A percentile compares a stretch with the other conserved stretches of the same genome.
Conservation (phyloP, 2,797 vertebrate species). For the Pagetopsis macropterus region DNA sequence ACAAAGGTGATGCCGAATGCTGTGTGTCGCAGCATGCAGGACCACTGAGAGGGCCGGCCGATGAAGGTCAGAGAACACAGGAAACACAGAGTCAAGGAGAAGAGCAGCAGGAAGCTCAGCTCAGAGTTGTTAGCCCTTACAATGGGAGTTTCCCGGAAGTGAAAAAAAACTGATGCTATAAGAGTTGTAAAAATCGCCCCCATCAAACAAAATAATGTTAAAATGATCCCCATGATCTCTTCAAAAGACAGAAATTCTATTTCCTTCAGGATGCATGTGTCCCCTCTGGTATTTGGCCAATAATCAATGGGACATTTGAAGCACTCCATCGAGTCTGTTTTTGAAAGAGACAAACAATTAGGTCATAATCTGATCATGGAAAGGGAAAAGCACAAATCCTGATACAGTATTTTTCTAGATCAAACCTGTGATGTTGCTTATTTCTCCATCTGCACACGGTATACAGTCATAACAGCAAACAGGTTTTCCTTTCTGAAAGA, state of each 20-base stretch:
- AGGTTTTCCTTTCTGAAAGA: slow-evolving; percentile 71
- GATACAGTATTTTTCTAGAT: background rate
- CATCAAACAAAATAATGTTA: slow-evolving; percentile 55
- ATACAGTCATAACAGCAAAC: slow-evolving; percentile 75
- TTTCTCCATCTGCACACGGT: slow-evolving; percentile 69
- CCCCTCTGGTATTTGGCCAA: slow-evolving; percentile 62
- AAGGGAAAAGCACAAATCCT: background rate
- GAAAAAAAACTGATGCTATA: slow-evolving; percentile 59
- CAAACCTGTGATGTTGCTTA: slow-evolving; percentile 69
- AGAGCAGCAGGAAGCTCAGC: slow-evolving; percentile 76
- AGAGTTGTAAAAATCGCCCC: slow-evolving; percentile 54
- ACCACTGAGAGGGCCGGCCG: slow-evolving; percentile 76
- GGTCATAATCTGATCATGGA: background rate
- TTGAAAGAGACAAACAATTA: slow-evolving; percentile 44
- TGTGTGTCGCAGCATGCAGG: slow-evolving; percentile 80
- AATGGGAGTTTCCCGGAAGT: slow-evolving; percentile 57
- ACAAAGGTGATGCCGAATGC: slow-evolving; percentile 78
- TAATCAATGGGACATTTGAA: slow-evolving; percentile 61
- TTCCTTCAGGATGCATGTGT: slow-evolving; percentile 63
- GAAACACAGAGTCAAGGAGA: slow-evolving; percentile 77
- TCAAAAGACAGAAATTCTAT: slow-evolving; percentile 64
- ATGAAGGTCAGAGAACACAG: slow-evolving; percentile 79
- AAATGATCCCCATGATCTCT: slow-evolving; percentile 63
- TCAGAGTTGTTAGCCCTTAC: slow-evolving; percentile 69
- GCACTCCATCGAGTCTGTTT: slow-evolving; percentile 68